Conservation (phyloP, 2,888 invertebrate genomes). For the Diaphora mendica region DNA sequence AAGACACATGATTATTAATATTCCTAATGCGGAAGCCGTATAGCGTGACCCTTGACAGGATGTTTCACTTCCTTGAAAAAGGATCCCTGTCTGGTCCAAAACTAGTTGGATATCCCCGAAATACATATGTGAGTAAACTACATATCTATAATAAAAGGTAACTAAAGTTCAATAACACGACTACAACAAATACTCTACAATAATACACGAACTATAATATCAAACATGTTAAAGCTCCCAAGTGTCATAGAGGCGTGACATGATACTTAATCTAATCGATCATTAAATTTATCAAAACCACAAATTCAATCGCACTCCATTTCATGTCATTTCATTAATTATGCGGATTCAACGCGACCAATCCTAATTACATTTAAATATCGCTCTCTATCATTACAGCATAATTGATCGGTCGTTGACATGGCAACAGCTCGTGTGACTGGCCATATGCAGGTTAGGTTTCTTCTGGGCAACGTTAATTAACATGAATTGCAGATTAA, state of each 20-base stretch:
- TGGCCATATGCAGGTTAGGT: background rate
- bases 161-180: too few species aligned
- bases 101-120: too few species aligned
- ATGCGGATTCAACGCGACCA: slow-evolving; percentile 5
- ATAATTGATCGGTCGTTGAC: slow-evolving; percentile 3
- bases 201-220: background rate
- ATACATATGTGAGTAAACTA: too few species aligned
- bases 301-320: slow-evolving; percentile 5
- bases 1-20: too few species aligned
- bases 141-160: too few species aligned
- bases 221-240: background rate
- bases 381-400: background rate
- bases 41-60: too few species aligned
- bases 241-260: background rate
- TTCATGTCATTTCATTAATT: slow-evolving; percentile 4
- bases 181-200: background rate
- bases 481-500: background rate
- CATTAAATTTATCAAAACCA: slow-evolving; percentile 7
- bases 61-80: background rate
- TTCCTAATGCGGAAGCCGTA: too few species aligned
- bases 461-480: background rate
- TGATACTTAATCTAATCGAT: slow-evolving; percentile 9
- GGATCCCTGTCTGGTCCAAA: too few species aligned
- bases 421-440: background rate
- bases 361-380: slow-evolving; percentile 11